Evolutionary conservation across 2,113 vertebrate genomes (phyloP).

Genomic region (Scomber scombrus): DNA sequence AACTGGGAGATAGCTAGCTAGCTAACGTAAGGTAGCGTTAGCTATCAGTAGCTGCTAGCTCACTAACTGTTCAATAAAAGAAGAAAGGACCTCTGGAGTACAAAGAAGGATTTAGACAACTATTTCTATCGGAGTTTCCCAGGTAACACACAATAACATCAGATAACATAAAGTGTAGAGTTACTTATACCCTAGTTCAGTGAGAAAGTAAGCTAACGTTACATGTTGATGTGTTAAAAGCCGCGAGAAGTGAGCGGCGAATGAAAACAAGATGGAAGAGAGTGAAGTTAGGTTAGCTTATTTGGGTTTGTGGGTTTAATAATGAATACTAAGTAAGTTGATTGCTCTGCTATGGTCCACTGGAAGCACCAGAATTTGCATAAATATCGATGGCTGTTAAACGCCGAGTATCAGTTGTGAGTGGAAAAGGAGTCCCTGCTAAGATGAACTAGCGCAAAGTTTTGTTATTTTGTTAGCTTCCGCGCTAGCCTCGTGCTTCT

Average conservation of each 20-base stretch:
- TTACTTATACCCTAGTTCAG: conserved; percentile 4
- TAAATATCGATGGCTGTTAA: background rate
- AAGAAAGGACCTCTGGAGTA: conserved; percentile 69
- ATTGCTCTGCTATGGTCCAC: background rate
- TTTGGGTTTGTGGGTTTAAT: conserved; percentile 56
- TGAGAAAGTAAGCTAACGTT: conserved; percentile 53
- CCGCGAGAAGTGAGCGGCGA: conserved; percentile 80
- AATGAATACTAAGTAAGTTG: conserved; percentile 13
- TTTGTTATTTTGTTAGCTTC: conserved; percentile 72
- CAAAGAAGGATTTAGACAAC: conserved; percentile 55
- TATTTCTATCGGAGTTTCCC: conserved; percentile 47
- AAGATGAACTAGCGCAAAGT: conserved; percentile 64
- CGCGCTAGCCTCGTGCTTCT: conserved; percentile 73
- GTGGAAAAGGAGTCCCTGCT: background rate
- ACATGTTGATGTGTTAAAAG: conserved; percentile 75
- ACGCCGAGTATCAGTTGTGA: background rate
- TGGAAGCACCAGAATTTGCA: conserved; percentile 3
- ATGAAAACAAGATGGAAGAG: conserved; percentile 83
- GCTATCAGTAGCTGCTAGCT: conserved; percentile 75
- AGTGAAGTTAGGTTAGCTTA: conserved; percentile 69
- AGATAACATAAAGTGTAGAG: background rate
- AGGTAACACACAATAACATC: conserved; percentile 46
- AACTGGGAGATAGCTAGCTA: conserved; percentile 76
- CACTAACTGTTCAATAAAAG: conserved; percentile 58
- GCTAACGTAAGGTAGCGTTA: conserved; percentile 63